phyloP scores from a whole-genome alignment of 2,797 vertebrate genomes.

The Gymnothorax reevesii region DNA sequence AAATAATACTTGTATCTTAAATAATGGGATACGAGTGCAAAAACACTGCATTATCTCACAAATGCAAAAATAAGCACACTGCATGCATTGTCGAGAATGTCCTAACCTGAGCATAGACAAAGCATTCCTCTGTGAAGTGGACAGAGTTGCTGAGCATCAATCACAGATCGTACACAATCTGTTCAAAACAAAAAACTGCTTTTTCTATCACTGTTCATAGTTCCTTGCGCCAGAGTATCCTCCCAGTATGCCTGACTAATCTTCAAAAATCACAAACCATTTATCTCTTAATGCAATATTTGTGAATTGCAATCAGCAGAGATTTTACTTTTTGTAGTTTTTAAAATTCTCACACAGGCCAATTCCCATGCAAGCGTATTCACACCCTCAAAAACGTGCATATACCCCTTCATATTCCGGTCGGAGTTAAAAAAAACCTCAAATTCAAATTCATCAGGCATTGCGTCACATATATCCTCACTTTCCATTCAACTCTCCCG shows the following conservation, averaged over 20 bases:
- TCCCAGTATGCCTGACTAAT: not conserved
- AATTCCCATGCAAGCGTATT: too few species aligned
- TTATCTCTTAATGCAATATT: not conserved
- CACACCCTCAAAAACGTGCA: not conserved
- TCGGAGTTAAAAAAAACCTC: too few species aligned
- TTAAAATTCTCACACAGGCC: not conserved
- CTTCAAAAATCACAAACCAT: not conserved
- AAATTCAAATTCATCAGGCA: too few species aligned
- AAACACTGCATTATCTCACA: too few species aligned
- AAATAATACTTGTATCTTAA: not conserved
- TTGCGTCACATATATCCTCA: too few species aligned
- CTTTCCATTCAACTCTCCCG: too few species aligned
- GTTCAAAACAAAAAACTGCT: not conserved
- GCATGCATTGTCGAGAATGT: not conserved
- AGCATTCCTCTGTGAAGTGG: not conserved
- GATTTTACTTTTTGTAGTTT: not conserved
- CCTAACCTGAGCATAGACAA: not conserved
- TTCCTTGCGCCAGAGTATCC: not conserved
- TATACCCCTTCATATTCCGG: too few species aligned
- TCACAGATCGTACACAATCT: not conserved
- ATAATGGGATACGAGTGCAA: not conserved
- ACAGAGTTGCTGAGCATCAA: not conserved
- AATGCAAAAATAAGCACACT: not conserved
- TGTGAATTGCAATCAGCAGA: not conserved
- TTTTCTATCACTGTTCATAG: not conserved